Conservation (phyloP, 2,797 vertebrate species). For the Lepilemur ruficaudatus region DNA sequence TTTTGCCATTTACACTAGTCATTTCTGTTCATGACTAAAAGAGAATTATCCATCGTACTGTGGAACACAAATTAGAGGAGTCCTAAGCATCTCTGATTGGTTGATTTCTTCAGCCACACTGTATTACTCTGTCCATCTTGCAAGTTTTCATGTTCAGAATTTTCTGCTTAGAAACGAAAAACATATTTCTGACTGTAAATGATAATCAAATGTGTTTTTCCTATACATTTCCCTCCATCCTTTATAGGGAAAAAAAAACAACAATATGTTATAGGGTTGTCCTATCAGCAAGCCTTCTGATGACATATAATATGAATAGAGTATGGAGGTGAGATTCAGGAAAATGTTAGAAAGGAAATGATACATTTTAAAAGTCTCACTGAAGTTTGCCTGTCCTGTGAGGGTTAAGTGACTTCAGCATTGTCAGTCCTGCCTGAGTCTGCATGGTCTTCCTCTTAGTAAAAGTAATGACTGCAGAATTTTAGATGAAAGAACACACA, state of each 20-base stretch:
- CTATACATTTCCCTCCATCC: background rate
- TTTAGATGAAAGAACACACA: background rate
- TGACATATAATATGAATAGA: background rate
- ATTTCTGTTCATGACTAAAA: background rate
- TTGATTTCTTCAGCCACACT: slow-evolving; percentile 15
- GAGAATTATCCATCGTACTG: background rate
- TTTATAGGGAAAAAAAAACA: background rate
- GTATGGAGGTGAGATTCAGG: background rate
- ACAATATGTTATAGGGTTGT: background rate
- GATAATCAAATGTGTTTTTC: background rate
- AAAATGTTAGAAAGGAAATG: background rate
- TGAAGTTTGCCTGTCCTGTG: background rate
- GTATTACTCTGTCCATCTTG: background rate
- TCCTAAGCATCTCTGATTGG: background rate
- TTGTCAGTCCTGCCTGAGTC: background rate
- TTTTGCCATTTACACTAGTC: background rate
- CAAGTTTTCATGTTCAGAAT: slow-evolving; percentile 31
- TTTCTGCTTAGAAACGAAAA: slow-evolving; percentile 38
- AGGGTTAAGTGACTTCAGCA: background rate
- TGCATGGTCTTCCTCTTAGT: background rate
- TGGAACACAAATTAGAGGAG: background rate
- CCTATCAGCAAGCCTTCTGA: background rate
- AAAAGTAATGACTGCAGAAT: background rate
- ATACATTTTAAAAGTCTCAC: background rate
- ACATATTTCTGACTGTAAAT: background rate